These are phyloP conservation scores for Dyspetes luteomarginatus DNA, from an alignment of 2,888 invertebrate species.

Conservation along the genomic window DNA sequence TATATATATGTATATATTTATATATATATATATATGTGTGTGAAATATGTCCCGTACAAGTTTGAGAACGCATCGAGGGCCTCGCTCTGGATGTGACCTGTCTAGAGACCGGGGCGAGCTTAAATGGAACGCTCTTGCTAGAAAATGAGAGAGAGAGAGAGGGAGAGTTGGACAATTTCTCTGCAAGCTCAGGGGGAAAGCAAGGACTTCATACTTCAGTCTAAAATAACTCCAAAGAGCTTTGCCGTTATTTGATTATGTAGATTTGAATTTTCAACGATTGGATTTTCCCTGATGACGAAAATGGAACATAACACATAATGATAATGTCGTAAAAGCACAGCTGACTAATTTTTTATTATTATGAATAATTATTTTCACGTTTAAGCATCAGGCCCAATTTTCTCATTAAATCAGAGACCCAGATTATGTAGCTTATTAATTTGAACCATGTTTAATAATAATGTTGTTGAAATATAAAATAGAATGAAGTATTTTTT, in stretches of 20 bases:
- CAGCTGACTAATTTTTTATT: too few species aligned
- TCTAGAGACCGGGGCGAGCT: slow-evolving; percentile 41
- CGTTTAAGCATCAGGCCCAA: too few species aligned
- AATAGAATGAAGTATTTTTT: too few species aligned
- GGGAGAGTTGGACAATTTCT: slow-evolving; percentile 69
- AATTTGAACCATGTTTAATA: too few species aligned
- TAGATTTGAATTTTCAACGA: slow-evolving; percentile 24
- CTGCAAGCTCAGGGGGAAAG: not conserved
- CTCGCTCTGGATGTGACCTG: slow-evolving; percentile 52
- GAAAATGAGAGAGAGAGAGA: too few species aligned
- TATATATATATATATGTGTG: too few species aligned
- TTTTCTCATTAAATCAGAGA: too few species aligned
- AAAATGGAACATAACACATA: not conserved
- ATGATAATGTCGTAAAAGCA: not conserved
- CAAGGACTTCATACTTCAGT: slow-evolving; percentile 17
- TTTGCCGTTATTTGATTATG: not conserved
- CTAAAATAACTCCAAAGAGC: slow-evolving; percentile 14
- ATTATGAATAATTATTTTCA: too few species aligned
- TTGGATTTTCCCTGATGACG: not conserved
- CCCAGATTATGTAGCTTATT: too few species aligned
- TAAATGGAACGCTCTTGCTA: slow-evolving; percentile 20
- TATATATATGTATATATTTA: too few species aligned
- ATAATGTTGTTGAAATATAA: too few species aligned
- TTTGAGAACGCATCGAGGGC: slow-evolving; percentile 63
- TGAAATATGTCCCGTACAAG: slow-evolving; percentile 63